These are phyloP conservation scores for Meloidogyne hapla DNA, from an alignment of 1,140 invertebrate genomes.

Conservation along the genomic window DNA sequence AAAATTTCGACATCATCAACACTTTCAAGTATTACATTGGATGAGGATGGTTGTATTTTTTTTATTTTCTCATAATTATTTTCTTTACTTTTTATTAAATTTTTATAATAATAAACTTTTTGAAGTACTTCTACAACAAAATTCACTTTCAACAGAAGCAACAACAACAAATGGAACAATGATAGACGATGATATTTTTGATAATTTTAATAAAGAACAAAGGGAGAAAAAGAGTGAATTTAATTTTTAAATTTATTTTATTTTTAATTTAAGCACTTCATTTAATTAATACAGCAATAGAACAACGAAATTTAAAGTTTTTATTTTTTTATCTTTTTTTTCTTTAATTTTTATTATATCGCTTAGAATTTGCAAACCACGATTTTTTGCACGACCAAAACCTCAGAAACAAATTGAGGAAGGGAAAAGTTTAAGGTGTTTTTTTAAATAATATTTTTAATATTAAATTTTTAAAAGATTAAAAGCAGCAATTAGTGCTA, in stretches of 20 bases:
- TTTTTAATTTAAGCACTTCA: slow-evolving; percentile 34
- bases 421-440: slow-evolving; percentile 49
- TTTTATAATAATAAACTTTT: no score
- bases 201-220: background rate
- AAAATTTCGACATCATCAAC: background rate
- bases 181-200: background rate
- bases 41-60: background rate
- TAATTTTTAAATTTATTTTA: background rate
- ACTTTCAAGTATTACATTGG: background rate
- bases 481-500: slow-evolving; percentile 59
- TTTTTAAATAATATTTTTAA: background rate
- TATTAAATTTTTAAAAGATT: slow-evolving; percentile 34
- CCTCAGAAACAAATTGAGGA: slow-evolving; percentile 59
- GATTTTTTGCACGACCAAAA: slow-evolving; percentile 62
- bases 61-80: background rate
- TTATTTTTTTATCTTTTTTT: background rate
- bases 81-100: no score
- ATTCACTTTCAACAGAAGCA: background rate
- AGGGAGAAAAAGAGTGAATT: background rate
- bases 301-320: slow-evolving; percentile 39
- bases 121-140: background rate
- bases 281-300: slow-evolving; percentile 44
- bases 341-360: background rate
- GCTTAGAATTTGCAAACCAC: slow-evolving; percentile 48
- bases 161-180: background rate